These are phyloP conservation scores for Cyrtorhinus lividipennis DNA, from an alignment of 1,140 invertebrate genomes.

Conservation along the genomic window DNA sequence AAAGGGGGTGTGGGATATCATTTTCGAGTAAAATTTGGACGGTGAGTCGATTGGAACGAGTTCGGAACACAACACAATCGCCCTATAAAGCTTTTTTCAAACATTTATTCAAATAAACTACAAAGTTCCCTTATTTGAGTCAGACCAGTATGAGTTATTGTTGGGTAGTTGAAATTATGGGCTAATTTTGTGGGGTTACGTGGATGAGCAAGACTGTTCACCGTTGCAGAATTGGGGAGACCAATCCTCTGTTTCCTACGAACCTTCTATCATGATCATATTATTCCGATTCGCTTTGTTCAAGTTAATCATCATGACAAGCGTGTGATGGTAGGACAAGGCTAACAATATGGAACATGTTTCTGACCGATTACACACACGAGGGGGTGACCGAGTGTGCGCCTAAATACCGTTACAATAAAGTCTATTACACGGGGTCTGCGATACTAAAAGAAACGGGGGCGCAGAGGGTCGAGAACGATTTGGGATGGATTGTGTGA, in stretches of 20 bases:
- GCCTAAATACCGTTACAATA: neutral
- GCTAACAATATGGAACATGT: neutral
- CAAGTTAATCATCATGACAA: neutral
- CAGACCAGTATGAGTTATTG: no score
- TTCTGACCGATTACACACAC: neutral
- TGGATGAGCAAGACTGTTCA: no score
- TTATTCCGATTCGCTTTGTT: neutral
- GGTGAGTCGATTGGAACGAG: no score
- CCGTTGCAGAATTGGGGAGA: neutral
- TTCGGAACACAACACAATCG: no score
- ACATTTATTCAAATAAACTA: no score
- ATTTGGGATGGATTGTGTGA: neutral
- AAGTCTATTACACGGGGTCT: neutral
- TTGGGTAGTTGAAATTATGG: no score
- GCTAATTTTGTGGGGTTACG: no score
- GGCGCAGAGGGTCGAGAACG: neutral
- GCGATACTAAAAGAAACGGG: neutral
- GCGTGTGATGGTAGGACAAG: neutral
- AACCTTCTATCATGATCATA: no score
- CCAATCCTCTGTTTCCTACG: neutral
- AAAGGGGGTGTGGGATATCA: no score
- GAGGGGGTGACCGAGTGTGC: neutral
- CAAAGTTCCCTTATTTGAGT: no score
- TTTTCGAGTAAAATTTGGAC: no score
- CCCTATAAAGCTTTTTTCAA: no score